Evolutionary conservation across 1,140 invertebrate species (phyloP).

Genomic region (Hylyphantes graminicola): DNA sequence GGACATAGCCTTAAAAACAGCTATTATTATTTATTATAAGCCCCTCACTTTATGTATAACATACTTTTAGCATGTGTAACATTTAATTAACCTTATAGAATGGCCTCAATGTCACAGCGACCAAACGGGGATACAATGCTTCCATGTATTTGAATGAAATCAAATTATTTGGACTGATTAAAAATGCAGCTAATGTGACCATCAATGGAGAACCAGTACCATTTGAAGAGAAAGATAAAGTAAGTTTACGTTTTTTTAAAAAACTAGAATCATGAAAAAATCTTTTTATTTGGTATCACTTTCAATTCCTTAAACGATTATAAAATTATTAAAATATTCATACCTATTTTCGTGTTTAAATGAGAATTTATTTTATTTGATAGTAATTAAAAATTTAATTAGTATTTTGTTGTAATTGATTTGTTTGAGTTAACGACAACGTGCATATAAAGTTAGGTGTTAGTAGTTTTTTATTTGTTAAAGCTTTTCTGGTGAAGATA

Average conservation of each 20-base stretch:
- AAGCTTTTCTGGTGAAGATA: too few species aligned
- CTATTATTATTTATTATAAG: neutral
- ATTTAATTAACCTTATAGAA: slow-evolving; percentile 4
- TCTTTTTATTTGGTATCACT: too few species aligned
- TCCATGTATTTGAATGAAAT: slow-evolving; percentile 30
- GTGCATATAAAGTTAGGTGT: too few species aligned
- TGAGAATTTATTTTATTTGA: too few species aligned
- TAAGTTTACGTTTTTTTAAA: neutral
- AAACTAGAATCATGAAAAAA: too few species aligned
- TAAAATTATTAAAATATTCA: too few species aligned
- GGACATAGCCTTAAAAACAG: neutral
- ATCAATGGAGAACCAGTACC: neutral
- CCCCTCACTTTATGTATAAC: neutral
- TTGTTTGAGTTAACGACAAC: too few species aligned
- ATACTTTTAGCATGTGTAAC: neutral
- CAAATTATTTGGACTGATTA: slow-evolving; percentile 20
- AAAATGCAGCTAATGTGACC: neutral
- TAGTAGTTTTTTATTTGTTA: too few species aligned
- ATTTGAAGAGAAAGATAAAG: neutral
- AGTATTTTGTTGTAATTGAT: too few species aligned
- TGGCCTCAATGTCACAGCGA: neutral
- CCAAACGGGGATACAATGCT: neutral
- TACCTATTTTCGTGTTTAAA: too few species aligned
- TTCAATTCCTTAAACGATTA: too few species aligned
- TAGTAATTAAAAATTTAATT: too few species aligned